phyloP scores from a whole-genome alignment of 2,888 invertebrate species.

The Bedellia somnulentella region DNA sequence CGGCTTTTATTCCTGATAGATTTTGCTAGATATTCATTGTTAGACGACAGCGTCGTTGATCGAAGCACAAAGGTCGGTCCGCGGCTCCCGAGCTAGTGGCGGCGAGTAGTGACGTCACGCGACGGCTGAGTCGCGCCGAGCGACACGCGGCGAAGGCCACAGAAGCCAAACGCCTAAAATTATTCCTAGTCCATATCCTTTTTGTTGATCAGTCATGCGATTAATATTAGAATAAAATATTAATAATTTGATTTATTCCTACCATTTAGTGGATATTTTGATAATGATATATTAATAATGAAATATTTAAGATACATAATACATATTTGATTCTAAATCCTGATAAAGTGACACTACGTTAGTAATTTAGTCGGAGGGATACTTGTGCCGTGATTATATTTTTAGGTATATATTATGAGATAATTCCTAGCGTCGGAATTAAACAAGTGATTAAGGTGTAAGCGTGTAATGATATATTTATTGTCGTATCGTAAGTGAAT shows the following conservation, averaged over 20 bases:
- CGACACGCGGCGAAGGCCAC: conserved; percentile 23
- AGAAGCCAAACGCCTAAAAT: conserved; percentile 55
- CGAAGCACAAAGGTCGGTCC: conserved; percentile 58
- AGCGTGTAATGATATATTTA: conserved; percentile 56
- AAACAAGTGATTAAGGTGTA: conserved; percentile 62
- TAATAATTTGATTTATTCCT: conserved; percentile 63
- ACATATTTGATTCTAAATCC: conserved; percentile 63
- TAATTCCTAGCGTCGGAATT: conserved; percentile 63
- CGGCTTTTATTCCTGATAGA: conserved; percentile 59
- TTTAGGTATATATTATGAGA: conserved; percentile 62
- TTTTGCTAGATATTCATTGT: conserved; percentile 55
- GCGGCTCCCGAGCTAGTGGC: too few relatives aligned
- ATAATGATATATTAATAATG: conserved; percentile 63
- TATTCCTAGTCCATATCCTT: conserved; percentile 63
- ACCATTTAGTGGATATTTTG: conserved; percentile 63
- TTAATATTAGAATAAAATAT: conserved; percentile 59
- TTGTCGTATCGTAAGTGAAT: conserved; percentile 60
- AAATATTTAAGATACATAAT: conserved; percentile 63
- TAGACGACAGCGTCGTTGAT: conserved; percentile 44
- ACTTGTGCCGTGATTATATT: conserved; percentile 64
- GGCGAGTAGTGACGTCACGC: too few relatives aligned
- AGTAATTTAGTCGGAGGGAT: conserved; percentile 63
- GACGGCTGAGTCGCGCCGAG: conserved; percentile 17
- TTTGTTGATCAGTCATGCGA: conserved; percentile 62
- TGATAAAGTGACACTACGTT: conserved; percentile 62